Conservation (phyloP, 2,888 invertebrate genomes). For the Chesias legatella region DNA sequence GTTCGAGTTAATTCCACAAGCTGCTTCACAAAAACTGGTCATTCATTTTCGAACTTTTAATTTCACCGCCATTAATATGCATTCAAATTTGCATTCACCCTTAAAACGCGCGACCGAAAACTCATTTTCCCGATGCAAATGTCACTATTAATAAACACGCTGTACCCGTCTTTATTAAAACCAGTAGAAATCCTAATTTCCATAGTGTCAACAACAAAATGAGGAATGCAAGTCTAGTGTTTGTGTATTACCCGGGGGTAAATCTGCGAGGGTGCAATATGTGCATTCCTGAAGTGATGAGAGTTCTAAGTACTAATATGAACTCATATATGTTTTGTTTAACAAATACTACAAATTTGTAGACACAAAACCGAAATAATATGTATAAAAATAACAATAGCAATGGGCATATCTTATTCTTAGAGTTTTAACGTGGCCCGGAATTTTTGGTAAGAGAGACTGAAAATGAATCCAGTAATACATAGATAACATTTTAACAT, state of each 20-base stretch:
- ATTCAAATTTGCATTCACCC: slow-evolving; percentile 24
- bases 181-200: slow-evolving; percentile 53
- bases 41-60: slow-evolving; percentile 26
- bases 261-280: background rate
- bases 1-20: too few relatives aligned
- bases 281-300: background rate
- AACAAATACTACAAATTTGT: too few relatives aligned
- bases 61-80: slow-evolving; percentile 30
- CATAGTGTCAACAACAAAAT: slow-evolving; percentile 62
- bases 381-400: too few relatives aligned
- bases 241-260: slow-evolving; percentile 35
- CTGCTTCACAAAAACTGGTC: slow-evolving; percentile 1
- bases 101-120: slow-evolving; percentile 26
- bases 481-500: too few relatives aligned
- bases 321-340: too few relatives aligned
- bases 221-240: slow-evolving; percentile 52
- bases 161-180: slow-evolving; percentile 55
- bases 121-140: slow-evolving; percentile 47
- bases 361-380: too few relatives aligned
- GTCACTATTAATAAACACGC: slow-evolving; percentile 47
- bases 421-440: too few relatives aligned
- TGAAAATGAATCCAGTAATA: too few relatives aligned
- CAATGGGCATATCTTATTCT: too few relatives aligned
- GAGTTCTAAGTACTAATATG: too few relatives aligned
- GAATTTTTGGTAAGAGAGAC: too few relatives aligned